A percentile compares a stretch with the other conserved stretches of the same genome.
These are phyloP conservation scores for Rhagonycha fulva DNA, from an alignment of 2,888 invertebrate species.

Conservation along the genomic window DNA sequence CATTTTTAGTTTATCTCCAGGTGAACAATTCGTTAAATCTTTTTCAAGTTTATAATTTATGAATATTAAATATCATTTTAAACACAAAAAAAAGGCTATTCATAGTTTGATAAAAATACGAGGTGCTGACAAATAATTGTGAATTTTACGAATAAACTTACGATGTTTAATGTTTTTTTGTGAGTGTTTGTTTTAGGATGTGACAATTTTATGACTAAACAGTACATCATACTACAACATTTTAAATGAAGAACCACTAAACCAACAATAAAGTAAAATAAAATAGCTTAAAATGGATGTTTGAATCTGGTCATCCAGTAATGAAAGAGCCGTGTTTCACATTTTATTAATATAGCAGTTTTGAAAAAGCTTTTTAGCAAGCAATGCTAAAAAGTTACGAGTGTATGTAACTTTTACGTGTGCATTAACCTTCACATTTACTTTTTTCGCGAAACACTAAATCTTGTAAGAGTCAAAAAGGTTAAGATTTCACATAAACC, in stretches of 20 bases:
- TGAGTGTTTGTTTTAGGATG: neutral
- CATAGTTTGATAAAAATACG: too few relatives aligned
- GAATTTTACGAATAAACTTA: too few relatives aligned
- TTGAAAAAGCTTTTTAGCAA: neutral
- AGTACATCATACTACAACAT: neutral
- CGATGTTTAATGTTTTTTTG: too few relatives aligned
- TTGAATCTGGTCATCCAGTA: neutral
- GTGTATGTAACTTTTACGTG: conserved; percentile 6
- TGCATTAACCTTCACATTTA: conserved; percentile 9
- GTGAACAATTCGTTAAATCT: too few relatives aligned
- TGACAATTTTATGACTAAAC: neutral
- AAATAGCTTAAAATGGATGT: neutral
- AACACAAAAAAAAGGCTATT: too few relatives aligned
- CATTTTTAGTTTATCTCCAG: too few relatives aligned
- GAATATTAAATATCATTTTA: too few relatives aligned
- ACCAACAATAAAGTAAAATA: neutral
- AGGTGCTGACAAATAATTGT: too few relatives aligned
- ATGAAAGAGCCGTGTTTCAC: neutral
- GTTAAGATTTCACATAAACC: conserved; percentile 16
- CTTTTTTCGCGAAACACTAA: conserved; percentile 10
- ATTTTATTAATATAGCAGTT: neutral
- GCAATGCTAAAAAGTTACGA: conserved; percentile 2
- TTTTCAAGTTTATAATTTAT: too few relatives aligned
- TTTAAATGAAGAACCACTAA: neutral
- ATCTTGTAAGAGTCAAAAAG: conserved; percentile 17